A percentile compares a stretch with the other conserved stretches of the same genome.
phyloP scores from a whole-genome alignment of 2,113 vertebrate genomes.

The Campylomormyrus tamandua region DNA sequence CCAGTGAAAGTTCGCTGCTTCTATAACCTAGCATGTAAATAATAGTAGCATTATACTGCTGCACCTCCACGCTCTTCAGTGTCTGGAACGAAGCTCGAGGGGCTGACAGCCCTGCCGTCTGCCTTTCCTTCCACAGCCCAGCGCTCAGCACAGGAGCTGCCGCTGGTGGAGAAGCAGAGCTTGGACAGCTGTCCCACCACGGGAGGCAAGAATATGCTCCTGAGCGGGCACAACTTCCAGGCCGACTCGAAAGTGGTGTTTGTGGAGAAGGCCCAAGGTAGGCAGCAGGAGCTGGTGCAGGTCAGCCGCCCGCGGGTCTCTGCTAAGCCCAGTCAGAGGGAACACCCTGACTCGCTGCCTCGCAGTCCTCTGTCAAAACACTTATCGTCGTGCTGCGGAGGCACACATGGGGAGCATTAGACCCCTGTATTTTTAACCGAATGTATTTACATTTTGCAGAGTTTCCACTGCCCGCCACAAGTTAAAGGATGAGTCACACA shows the following conservation, averaged over 20 bases:
- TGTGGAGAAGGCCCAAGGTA: constrained; percentile 97
- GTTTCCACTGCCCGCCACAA: constrained; percentile 64
- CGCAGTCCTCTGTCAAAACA: constrained; percentile 55
- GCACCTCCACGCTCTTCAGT: no score
- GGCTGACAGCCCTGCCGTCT: neutral
- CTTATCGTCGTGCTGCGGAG: constrained; percentile 54
- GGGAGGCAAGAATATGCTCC: constrained; percentile 82
- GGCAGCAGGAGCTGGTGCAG: neutral
- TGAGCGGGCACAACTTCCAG: constrained; percentile 91
- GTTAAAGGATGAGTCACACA: constrained; percentile 56
- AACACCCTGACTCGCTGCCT: constrained; percentile 15
- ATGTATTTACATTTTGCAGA: constrained; percentile 68
- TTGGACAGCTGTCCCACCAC: constrained; percentile 72
- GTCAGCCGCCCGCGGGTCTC: neutral
- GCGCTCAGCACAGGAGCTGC: constrained; percentile 94
- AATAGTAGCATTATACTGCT: neutral
- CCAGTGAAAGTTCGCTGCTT: neutral
- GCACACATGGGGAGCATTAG: constrained; percentile 72
- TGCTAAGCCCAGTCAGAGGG: neutral
- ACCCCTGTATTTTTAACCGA: constrained; percentile 68
- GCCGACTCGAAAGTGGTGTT: constrained; percentile 95
- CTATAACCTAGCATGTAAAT: neutral
- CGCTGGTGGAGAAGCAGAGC: constrained; percentile 92
- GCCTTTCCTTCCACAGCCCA: constrained; percentile 69
- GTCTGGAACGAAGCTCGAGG: neutral